These are phyloP conservation scores for Athene noctua DNA, from an alignment of 2,113 vertebrate genomes.

Conservation along the genomic window DNA sequence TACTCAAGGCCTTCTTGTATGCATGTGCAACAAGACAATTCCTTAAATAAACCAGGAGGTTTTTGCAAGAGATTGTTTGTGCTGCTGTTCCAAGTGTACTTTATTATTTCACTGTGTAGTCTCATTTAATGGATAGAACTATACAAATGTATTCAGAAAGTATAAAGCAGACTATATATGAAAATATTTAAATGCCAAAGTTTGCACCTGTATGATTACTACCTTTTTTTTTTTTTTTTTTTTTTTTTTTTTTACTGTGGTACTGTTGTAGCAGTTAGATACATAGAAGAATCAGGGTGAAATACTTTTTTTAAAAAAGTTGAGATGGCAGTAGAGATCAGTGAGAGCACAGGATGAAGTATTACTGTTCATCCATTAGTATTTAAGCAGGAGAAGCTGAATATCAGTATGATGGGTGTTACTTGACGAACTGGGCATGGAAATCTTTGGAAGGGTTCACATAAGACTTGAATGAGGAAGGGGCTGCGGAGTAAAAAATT, in stretches of 20 bases:
- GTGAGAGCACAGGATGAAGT: neutral
- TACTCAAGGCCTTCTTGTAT: neutral
- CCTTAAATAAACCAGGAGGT: neutral
- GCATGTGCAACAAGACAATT: neutral
- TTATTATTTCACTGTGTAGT: neutral
- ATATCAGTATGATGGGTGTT: neutral
- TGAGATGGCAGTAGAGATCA: neutral
- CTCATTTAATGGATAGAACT: neutral
- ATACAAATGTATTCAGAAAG: neutral
- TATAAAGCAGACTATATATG: neutral
- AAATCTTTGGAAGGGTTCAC: neutral
- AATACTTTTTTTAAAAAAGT: neutral
- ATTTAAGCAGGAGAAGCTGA: neutral
- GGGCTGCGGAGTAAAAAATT: neutral
- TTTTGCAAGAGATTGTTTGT: neutral
- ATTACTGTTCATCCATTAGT: neutral
- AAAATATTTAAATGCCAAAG: neutral
- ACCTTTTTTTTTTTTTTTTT: neutral
- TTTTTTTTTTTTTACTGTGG: neutral
- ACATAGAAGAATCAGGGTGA: neutral
- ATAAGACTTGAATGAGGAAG: neutral
- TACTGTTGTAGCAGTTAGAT: neutral
- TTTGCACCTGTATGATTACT: neutral
- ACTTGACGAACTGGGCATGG: neutral
- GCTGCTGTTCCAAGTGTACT: neutral